Conservation (phyloP, 2,113 vertebrate species). For the Electrona antarctica region DNA sequence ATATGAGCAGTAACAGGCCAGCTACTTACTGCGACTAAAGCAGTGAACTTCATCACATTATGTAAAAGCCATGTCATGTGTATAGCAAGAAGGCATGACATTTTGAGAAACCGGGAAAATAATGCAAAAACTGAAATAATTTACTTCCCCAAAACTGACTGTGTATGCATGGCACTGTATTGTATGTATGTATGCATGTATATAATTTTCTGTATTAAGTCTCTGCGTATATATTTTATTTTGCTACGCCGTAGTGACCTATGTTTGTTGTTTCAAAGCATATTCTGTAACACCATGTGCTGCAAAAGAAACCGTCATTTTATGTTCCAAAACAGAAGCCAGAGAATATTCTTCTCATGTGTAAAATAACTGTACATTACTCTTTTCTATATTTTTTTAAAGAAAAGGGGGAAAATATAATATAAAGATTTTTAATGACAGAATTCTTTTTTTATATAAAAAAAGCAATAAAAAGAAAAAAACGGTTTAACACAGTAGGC, state of each 20-base stretch:
- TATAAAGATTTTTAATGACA: conserved; percentile 71
- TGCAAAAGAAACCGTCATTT: conserved; percentile 64
- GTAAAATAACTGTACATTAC: conserved; percentile 78
- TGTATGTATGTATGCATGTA: conserved; percentile 81
- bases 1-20: conserved; percentile 22
- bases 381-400: conserved; percentile 81
- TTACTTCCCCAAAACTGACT: conserved; percentile 74
- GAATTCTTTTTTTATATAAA: conserved; percentile 71
- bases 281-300: conserved; percentile 71
- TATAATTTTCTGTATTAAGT: conserved; percentile 69
- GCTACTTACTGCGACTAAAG: conserved; percentile 35
- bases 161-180: conserved; percentile 81
- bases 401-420: conserved; percentile 58
- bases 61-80: conserved; percentile 70
- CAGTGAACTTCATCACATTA: conserved; percentile 38
- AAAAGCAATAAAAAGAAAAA: conserved; percentile 66
- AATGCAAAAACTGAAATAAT: conserved; percentile 70
- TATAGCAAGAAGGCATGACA: conserved; percentile 78
- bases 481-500: conserved; percentile 69
- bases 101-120: conserved; percentile 64
- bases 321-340: conserved; percentile 68
- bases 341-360: conserved; percentile 66
- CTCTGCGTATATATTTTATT: conserved; percentile 56
- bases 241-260: conserved; percentile 59
- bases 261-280: conserved; percentile 69